phyloP scores from a whole-genome alignment of 2,797 vertebrate species.

The Spinus pinus region DNA sequence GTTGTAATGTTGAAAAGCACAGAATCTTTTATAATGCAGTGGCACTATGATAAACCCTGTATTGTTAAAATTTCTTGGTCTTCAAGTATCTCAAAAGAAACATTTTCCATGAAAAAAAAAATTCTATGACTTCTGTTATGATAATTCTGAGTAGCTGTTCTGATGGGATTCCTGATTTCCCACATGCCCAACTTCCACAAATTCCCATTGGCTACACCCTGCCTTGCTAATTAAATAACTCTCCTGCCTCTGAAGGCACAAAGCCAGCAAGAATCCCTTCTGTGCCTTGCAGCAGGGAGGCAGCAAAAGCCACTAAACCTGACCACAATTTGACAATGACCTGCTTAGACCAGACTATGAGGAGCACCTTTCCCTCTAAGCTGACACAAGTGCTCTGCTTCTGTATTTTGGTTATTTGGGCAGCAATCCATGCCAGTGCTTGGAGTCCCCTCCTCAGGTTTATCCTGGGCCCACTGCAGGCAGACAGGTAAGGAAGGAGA shows the following conservation, averaged over 20 bases:
- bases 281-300: neutral
- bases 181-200: neutral
- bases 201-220: neutral
- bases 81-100: neutral
- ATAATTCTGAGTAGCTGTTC: neutral
- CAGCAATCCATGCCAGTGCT: neutral
- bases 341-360: neutral
- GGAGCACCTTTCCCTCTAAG: accelerated
- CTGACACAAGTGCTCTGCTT: neutral
- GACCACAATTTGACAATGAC: accelerated
- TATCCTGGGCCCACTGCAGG: accelerated
- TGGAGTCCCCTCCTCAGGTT: neutral
- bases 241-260: neutral
- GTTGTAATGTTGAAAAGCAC: neutral
- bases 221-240: neutral
- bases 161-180: neutral
- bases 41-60: neutral
- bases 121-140: neutral
- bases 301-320: neutral
- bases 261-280: neutral
- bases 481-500: neutral
- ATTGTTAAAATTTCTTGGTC: neutral
- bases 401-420: neutral
- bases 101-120: neutral
- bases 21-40: neutral